Evolutionary conservation across 2,797 vertebrate genomes (phyloP), one percentile per base, ranked within the genome.

Genomic region (Odontamblyopus lacepedii): DNA sequence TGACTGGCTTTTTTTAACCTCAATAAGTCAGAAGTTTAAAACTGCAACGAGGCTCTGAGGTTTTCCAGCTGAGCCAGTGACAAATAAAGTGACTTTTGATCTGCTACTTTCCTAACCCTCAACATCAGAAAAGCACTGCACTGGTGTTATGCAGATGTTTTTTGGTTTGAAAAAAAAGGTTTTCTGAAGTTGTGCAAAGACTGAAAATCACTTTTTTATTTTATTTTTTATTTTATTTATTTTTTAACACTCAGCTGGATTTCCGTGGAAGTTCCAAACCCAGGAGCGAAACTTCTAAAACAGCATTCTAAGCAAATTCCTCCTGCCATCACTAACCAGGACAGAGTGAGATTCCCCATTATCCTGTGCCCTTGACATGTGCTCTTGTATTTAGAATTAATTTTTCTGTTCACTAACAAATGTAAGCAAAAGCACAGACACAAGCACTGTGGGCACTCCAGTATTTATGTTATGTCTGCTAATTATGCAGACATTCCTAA

Each of bases 291-390:
- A 78, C 79, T 51, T 80, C 79, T 76, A 2, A 79, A 81, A 86
- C 81, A 82, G 86, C 83, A 74, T 77, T 84, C 74, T 73, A 73
- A 82, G 82, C 83, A 78, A 83, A 84, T 84, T 78, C 78, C 67
- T 65, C 73, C 83, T 81, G 88, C 70, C 79, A 87, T 78, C 78
- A 81, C 87, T 92, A 92, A 93, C 92, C 89, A 91, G 87, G 80
- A 77, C 6, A 6, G 18, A 64, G 75, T 30, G 72, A 83, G 50
- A 27, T 63, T 63, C 38, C 79, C 63, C 38, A 57, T 82, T 71
- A 18, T 61, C 70, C 44, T 15, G 8, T 66, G 73, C 76, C 74
- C 75, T 77, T 82, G 80, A 78, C 70, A 32, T 51, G 69, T 69
- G 72, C 27, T 55, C 67, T 77, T 60, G 26, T 61, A 57, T 12